Conservation (phyloP, 2,888 invertebrate genomes). For the Conistra vaccinii region DNA sequence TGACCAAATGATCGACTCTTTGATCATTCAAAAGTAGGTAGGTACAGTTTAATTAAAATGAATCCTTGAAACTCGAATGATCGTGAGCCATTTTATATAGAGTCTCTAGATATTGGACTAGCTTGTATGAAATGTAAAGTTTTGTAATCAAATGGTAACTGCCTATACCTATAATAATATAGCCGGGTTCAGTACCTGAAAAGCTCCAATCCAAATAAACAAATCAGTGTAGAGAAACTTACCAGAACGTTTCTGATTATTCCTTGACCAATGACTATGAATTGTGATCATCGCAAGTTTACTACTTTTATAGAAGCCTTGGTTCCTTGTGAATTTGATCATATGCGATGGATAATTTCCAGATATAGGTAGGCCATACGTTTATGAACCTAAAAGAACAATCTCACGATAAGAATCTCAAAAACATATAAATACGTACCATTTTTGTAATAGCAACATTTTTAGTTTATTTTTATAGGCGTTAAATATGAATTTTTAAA, state of each 20-base stretch:
- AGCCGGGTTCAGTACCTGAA: neutral
- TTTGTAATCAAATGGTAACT: constrained; percentile 26
- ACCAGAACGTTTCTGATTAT: neutral
- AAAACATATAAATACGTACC: constrained; percentile 18
- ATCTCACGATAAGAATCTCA: constrained; percentile 35
- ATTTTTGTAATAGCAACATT: constrained; percentile 42
- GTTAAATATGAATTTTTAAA: neutral
- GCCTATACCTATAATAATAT: too few relatives aligned
- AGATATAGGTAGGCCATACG: neutral
- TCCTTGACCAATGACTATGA: neutral
- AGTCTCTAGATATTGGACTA: constrained; percentile 31
- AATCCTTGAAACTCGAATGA: neutral
- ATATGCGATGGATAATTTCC: neutral
- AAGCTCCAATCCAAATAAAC: constrained; percentile 11
- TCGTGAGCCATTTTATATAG: constrained; percentile 23
- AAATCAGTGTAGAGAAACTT: neutral
- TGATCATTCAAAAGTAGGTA: neutral
- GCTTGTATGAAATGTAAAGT: constrained; percentile 33
- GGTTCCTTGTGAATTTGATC: neutral
- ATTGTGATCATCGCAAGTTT: neutral
- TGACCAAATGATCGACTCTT: neutral
- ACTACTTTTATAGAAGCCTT: constrained; percentile 13
- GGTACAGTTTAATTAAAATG: too few relatives aligned
- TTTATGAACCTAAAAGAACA: neutral
- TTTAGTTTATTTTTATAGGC: neutral